Evolutionary conservation across 2,888 invertebrate genomes (phyloP), one percentile per base, ranked within the genome.

Genomic region (Julus scandinavius): DNA sequence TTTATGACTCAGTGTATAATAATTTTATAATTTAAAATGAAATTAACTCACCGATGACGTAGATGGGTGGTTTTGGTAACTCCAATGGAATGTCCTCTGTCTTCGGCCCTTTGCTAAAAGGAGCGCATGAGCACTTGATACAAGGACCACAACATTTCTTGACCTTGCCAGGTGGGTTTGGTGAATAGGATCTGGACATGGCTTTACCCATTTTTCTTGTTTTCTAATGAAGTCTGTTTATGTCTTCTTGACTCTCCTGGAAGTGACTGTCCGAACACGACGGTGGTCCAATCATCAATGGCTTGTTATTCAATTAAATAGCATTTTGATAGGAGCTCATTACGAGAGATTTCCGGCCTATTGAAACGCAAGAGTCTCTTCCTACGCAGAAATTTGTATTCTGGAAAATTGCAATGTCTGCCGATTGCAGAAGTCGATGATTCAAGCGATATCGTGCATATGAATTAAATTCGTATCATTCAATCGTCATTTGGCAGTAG

Each of bases 31-130:
- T n/a, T n/a, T n/a, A n/a, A n/a, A n/a, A n/a, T n/a, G n/a, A n/a
- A n/a, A n/a, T n/a, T 54, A 2, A 83, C 84, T 83, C 15, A 83
- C 84, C 84, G 17, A 83, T 83, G 84, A 83, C 84, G 84, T 83
- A 83, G 6, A 83, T 41, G 38, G 84, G 84, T 83, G 84, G 84
- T 41, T 83, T 38, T 15, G 84, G 84, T 83, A 83, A 41, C 84
- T 83, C 84, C 38, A 83, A 11, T 2, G 84, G 84, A 11, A 41
- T 38, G 41, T 83, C 84, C 84, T 40, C 84, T 2, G 38, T 41
- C 84, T 83, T 83, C 2, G 84, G 84, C 11, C 84, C 84, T 41
- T 83, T 83, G 15, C 84, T 38, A 20, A 83, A 83, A 2, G 84
- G 84, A 13, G 84, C 13, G 15, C 54, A 54, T 2, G 54, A 5